Base-by-base conservation (phyloP, 2,888 invertebrate species). In the Limulus polyphemus region DNA sequence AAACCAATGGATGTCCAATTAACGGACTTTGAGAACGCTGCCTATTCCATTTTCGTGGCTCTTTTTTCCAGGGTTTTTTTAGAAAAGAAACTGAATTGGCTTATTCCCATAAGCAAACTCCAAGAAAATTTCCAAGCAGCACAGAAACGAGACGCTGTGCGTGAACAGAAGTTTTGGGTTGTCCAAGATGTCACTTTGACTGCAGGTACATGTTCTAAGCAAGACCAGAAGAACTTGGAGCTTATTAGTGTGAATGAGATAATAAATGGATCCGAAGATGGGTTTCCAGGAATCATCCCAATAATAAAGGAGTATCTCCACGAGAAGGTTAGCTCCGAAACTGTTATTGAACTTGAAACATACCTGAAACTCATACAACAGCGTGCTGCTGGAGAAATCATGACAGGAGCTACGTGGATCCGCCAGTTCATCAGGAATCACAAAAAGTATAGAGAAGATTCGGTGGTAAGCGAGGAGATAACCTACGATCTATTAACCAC, bases 21-120 rank as follows among this genome's bases (percentile, higher is more conserved):
- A 70, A 98, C 99, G 0, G 98, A 99, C 80, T 99, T 99, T 79
- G 99, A 99, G 80, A 99, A 99, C 80, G 98, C 99, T 0, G 99
- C 99, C 5, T 88, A 93, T 72, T 95, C 95, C 16, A 94, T 95
- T 75, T 99, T 99, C 77, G 87, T 99, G n/a, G 98, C 99, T 16
- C 81, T 99, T 56, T 82, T 99, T 66, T 99, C 99, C 0, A 81
- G 98, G 69, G 98, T 95, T 67, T 97, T 99, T 73, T 82, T 99
- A 56, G 92, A 97, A 46, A 98, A 94, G 79, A 86, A 92, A 71
- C 82, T 99, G 65, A 92, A 97, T 79, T 89, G 99, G 74, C 83
- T 99, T 58, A 91, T 98, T 77, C 99, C 99, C 13, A 95, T 99
- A 69, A 32, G 32, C 32, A 32, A 32, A 32, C 32, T 32, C 59